Evolutionary conservation across 1,140 invertebrate genomes (phyloP).

Genomic region (Condylostylus longicornis): DNA sequence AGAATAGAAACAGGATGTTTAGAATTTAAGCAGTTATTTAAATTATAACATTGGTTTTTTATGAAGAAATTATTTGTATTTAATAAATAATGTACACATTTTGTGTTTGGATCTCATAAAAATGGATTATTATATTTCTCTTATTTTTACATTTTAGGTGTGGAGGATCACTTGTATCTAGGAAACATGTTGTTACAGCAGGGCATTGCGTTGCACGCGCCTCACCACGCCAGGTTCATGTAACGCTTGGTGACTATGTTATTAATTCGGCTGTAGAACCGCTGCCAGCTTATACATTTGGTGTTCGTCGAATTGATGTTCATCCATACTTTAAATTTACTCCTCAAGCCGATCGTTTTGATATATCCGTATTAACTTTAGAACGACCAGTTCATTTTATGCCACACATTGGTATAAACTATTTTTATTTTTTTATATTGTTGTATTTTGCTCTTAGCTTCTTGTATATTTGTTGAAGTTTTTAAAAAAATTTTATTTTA

Average conservation of each 20-base stretch:
- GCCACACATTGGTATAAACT: conserved; percentile 60
- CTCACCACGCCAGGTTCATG: conserved; percentile 73
- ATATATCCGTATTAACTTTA: conserved; percentile 78
- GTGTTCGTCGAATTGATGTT: conserved; percentile 72
- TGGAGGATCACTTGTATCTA: conserved; percentile 83
- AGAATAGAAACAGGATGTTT: too few species aligned
- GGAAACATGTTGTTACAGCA: conserved; percentile 86
- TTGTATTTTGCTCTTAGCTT: too few species aligned
- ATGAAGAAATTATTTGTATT: too few species aligned
- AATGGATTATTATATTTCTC: not conserved
- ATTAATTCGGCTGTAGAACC: conserved; percentile 85
- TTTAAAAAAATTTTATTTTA: not conserved
- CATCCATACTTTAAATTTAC: conserved; percentile 93
- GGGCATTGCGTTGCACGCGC: conserved; percentile 91
- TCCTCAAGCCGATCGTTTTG: conserved; percentile 76
- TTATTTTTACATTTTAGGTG: conserved; percentile 49
- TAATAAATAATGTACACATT: not conserved
- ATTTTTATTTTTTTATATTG: not conserved
- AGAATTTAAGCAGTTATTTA: too few species aligned
- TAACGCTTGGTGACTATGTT: conserved; percentile 84
- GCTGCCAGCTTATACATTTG: conserved; percentile 76
- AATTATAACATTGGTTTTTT: too few species aligned
- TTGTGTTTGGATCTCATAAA: not conserved
- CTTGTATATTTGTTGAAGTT: not conserved
- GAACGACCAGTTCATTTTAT: conserved; percentile 77